These are phyloP conservation scores for Corapipo altera DNA, from an alignment of 2,113 vertebrate species.

Conservation along the genomic window DNA sequence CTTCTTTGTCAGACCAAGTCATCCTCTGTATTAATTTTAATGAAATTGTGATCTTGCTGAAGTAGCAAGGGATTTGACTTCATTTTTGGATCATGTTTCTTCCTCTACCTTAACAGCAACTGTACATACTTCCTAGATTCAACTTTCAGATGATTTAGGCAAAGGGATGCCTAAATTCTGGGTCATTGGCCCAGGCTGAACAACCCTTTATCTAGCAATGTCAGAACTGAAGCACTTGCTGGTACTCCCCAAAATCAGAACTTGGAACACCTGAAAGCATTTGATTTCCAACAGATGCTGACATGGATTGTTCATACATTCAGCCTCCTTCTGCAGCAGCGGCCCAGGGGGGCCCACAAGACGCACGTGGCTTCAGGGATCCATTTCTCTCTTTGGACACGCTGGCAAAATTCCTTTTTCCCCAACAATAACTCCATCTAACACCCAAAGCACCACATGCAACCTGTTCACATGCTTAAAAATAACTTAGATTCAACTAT, in stretches of 20 bases:
- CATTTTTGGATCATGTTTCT: not conserved
- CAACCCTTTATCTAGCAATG: not conserved
- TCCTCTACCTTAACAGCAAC: not conserved
- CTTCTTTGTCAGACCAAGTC: no score
- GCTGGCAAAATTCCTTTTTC: not conserved
- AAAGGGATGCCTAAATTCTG: not conserved
- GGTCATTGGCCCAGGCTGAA: not conserved
- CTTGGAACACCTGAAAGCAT: not conserved
- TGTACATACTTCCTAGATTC: not conserved
- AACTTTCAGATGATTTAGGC: not conserved
- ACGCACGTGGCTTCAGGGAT: accelerated
- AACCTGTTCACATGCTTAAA: not conserved
- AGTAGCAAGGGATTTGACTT: not conserved
- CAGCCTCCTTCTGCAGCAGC: not conserved
- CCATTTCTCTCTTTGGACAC: not conserved
- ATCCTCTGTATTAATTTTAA: no score
- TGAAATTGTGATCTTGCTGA: not conserved
- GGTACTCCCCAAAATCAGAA: not conserved
- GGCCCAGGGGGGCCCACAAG: not conserved
- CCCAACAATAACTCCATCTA: not conserved
- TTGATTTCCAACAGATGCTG: not conserved
- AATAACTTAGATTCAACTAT: not conserved
- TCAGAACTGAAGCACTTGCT: not conserved
- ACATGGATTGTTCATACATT: accelerated
- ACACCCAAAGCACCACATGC: not conserved